phyloP scores from a whole-genome alignment of 2,888 invertebrate species.

The Ferrisia virgata region DNA sequence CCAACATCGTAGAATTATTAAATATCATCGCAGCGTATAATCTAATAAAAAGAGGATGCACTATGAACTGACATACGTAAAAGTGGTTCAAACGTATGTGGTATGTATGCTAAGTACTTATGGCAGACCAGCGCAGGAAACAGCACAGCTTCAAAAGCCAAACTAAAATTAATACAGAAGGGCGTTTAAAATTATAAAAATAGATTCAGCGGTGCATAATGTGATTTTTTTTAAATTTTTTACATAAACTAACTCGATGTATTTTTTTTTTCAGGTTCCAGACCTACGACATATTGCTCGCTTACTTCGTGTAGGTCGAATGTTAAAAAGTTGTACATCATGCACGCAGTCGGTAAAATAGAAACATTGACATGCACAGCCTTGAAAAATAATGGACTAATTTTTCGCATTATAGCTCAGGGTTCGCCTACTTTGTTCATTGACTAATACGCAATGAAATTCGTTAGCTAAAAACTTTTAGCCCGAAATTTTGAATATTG shows the following conservation, averaged over 20 bases:
- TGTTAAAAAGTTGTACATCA: not conserved
- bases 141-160: not conserved
- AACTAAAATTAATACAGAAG: conserved; percentile 1
- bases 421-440: not conserved
- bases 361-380: not conserved
- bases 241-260: not conserved
- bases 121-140: not conserved
- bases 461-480: not conserved
- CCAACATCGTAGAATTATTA: not conserved
- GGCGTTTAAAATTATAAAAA: not conserved
- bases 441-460: not conserved
- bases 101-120: too few species aligned
- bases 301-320: not conserved
- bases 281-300: not conserved
- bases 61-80: not conserved
- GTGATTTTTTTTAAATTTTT: not conserved
- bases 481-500: not conserved
- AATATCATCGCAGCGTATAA: too few species aligned
- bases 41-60: not conserved
- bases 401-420: not conserved
- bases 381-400: not conserved
- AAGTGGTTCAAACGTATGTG: too few species aligned
- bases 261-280: not conserved
- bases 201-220: not conserved
- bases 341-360: not conserved